phyloP scores from a whole-genome alignment of 1,140 invertebrate genomes.

The Atta colombica region DNA sequence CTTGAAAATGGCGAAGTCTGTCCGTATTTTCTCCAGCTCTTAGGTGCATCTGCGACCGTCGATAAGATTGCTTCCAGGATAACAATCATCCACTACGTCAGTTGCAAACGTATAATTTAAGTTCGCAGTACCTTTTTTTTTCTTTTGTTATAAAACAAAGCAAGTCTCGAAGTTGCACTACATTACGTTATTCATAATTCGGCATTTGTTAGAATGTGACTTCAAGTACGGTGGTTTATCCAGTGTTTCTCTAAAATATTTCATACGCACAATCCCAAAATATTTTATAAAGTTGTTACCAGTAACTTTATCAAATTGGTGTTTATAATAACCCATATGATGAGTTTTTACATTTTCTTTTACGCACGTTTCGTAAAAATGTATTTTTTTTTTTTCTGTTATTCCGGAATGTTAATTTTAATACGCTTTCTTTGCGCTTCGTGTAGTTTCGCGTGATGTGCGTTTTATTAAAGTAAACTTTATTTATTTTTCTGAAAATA shows the following conservation, averaged over 20 bases:
- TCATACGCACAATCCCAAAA: not conserved
- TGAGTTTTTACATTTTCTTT: not conserved
- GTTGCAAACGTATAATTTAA: constrained; percentile 39
- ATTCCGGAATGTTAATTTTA: not conserved
- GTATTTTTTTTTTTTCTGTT: not conserved
- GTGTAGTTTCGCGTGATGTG: too few relatives aligned
- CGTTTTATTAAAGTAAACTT: constrained; percentile 4
- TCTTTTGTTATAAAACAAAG: not conserved
- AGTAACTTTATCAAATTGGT: not conserved
- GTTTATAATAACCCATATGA: not conserved
- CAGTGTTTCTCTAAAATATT: not conserved
- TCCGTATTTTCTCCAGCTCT: not conserved
- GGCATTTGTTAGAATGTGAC: not conserved
- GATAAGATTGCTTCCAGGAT: constrained; percentile 45
- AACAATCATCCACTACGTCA: constrained; percentile 45
- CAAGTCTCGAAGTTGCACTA: not conserved
- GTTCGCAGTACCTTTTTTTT: not conserved
- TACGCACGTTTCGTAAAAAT: not conserved
- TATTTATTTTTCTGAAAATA: constrained; percentile 4
- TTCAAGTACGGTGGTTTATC: not conserved
- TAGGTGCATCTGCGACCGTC: constrained; percentile 33
- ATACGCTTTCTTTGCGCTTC: not conserved
- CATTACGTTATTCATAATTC: constrained; percentile 2
- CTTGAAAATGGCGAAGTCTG: not conserved
- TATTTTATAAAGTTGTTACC: not conserved